These are phyloP conservation scores for Rotaria sp. DNA, from an alignment of 2,888 invertebrate genomes.

Conservation along the genomic window DNA sequence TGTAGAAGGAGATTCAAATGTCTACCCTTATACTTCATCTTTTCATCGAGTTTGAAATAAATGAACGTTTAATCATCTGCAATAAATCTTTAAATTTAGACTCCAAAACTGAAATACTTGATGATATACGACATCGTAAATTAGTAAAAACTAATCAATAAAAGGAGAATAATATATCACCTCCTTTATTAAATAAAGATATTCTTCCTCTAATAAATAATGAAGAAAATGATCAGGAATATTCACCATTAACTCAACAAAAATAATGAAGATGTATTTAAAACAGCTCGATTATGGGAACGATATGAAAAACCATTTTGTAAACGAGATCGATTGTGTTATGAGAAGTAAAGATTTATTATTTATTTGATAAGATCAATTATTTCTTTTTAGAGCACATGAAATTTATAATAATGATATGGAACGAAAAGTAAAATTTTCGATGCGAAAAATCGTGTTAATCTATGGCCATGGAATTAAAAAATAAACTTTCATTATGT, in stretches of 20 bases:
- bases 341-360: constrained; percentile 12
- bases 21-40: too few relatives aligned
- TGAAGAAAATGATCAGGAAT: background rate
- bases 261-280: constrained; percentile 69
- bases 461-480: constrained; percentile 48
- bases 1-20: too few relatives aligned
- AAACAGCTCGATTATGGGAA: constrained; percentile 72
- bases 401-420: constrained; percentile 89
- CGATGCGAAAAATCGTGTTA: constrained; percentile 54
- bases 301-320: constrained; percentile 82
- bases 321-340: constrained; percentile 65
- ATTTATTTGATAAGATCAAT: background rate
- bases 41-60: too few relatives aligned
- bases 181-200: background rate
- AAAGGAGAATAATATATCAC: background rate
- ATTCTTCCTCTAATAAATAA: background rate
- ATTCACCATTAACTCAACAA: background rate
- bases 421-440: constrained; percentile 81
- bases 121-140: constrained; percentile 17
- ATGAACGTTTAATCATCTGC: too few relatives aligned
- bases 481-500: background rate
- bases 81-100: too few relatives aligned
- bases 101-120: background rate
- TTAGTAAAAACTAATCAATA: constrained; percentile 14
- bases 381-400: background rate